phyloP scores from a whole-genome alignment of 2,797 vertebrate genomes.

The Pelochelys cantorii region DNA sequence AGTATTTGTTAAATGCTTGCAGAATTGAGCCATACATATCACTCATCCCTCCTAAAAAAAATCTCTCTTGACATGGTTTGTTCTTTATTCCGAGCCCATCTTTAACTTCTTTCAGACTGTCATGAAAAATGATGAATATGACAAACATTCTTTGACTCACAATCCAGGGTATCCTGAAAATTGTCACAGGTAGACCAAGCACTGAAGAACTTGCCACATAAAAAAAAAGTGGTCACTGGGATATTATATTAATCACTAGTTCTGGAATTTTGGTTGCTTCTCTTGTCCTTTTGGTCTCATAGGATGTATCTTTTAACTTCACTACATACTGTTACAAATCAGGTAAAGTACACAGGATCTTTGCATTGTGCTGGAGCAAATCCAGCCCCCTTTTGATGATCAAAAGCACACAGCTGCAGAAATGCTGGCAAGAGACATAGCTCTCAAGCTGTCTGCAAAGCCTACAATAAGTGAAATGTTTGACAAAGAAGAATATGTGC shows the following conservation, averaged over 20 bases:
- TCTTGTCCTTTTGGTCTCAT: background rate
- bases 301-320: background rate
- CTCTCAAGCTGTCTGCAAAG: background rate
- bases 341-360: background rate
- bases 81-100: too few species aligned
- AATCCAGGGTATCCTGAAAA: background rate
- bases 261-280: background rate
- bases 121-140: too few species aligned
- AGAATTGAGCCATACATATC: too few species aligned
- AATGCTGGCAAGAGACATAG: background rate
- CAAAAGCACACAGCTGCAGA: conserved; percentile 1
- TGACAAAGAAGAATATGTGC: background rate
- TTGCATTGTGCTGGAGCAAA: background rate
- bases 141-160: background rate
- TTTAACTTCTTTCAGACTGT: too few species aligned
- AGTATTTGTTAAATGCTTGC: too few species aligned
- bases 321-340: background rate
- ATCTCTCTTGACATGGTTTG: too few species aligned
- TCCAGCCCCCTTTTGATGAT: background rate
- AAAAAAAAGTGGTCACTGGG: background rate
- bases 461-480: background rate
- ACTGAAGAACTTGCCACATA: background rate
- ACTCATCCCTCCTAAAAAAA: too few species aligned
- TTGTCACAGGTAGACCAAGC: background rate
- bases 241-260: background rate